Evolutionary conservation across 2,113 vertebrate species (phyloP), one percentile per base, ranked within the genome.

Genomic region (Cricetomys ansorgei): DNA sequence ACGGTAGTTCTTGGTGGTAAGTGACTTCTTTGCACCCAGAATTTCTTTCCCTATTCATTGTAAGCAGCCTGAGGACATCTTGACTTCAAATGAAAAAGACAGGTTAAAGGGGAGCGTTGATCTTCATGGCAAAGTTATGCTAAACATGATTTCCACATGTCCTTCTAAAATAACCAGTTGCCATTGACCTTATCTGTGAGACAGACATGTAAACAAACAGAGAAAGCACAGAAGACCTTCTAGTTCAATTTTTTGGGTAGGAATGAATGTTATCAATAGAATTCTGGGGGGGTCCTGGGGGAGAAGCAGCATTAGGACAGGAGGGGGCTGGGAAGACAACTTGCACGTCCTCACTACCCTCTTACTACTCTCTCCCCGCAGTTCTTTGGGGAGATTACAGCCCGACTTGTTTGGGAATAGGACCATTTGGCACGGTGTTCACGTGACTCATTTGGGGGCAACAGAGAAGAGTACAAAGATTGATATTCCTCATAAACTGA

Each of bases 21-120:
- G 34, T 94, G 75, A 85, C 29, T 88, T 94, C 92, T 85, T 96
- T 95, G 45, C 45, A 94, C 64, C 50, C 80, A 88, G 65, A 92
- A 87, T 93, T 90, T 43, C 62, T 96, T 91, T 69, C 45, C 45
- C 2, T 76, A 65, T 92, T 97, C 94, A 37, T 31, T 90, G 83
- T 92, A 80, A 62, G 64, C 31, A 91, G 85, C 7, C 65, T 70
- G 94, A 93, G 64, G 21, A 79, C 89, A 73, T 64, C 37, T 43
- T 76, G 48, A 40, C 25, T 88, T 80, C 65, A 84, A 92, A 95
- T 88, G 83, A 90, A 95, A n/a, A 94, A 89, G 88, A 94, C 40
- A 76, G 45, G 50, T 88, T 85, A 92, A 95, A 93, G 89, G 70
- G 48, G 12, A 73, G 21, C 62, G 64, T 88, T 94, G 48, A 88